Conservation (phyloP, 2,888 invertebrate genomes). For the Stenodera caucasica region DNA sequence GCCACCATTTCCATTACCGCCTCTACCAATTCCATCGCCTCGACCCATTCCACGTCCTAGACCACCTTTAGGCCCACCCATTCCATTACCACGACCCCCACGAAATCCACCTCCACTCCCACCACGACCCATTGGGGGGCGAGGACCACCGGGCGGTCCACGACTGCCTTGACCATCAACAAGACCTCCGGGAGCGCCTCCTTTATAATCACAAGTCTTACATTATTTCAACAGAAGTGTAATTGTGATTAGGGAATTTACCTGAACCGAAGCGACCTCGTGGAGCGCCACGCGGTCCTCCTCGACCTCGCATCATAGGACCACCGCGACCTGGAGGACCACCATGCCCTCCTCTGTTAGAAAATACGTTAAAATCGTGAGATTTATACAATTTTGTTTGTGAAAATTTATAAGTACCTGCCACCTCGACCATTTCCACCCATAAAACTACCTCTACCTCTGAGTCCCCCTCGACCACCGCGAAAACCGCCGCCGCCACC, state of each 20-base stretch:
- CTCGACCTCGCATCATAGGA: conserved; percentile 41
- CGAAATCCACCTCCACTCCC: conserved; percentile 26
- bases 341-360: conserved; percentile 39
- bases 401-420: conserved; percentile 6
- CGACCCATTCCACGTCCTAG: conserved; percentile 33
- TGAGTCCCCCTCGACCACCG: conserved; percentile 32
- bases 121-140: conserved; percentile 36
- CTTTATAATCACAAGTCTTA: conserved; percentile 10
- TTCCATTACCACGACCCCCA: conserved; percentile 29
- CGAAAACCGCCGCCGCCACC: conserved; percentile 28
- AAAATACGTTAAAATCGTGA: conserved; percentile 12
- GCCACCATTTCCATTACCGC: conserved; percentile 25
- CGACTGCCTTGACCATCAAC: conserved; percentile 16
- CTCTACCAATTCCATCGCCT: conserved; percentile 26
- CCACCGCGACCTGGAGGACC: conserved; percentile 41
- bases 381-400: not conserved
- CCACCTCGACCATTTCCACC: conserved; percentile 25
- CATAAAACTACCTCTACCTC: conserved; percentile 33
- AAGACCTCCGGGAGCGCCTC: conserved; percentile 28
- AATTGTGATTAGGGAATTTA: not conserved
- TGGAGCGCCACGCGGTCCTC: conserved; percentile 38
- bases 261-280: conserved; percentile 38
- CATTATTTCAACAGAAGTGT: too few relatives aligned
- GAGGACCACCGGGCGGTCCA: conserved; percentile 30
- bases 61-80: conserved; percentile 30